These are phyloP conservation scores for Calliopsis andreniformis DNA, from an alignment of 1,140 invertebrate genomes.

Conservation along the genomic window DNA sequence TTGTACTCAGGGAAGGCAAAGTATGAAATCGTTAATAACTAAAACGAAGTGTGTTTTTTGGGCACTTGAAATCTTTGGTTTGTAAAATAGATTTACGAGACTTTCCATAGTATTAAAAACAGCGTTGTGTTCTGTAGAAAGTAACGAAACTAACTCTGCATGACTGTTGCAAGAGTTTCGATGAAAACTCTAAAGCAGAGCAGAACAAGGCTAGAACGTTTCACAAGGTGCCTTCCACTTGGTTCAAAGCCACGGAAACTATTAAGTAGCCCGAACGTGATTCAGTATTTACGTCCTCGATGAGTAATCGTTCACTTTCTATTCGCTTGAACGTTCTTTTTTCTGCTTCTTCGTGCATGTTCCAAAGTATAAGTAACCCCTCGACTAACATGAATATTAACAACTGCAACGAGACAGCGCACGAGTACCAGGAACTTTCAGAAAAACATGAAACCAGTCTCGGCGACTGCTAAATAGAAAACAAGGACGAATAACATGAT, in stretches of 20 bases:
- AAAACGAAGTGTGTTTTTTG: too few species aligned
- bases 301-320: conserved; percentile 66
- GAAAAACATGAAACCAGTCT: not conserved
- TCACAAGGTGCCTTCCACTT: not conserved
- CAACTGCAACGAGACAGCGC: not conserved
- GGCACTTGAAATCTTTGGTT: too few species aligned
- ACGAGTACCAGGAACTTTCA: not conserved
- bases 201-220: not conserved
- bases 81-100: too few species aligned
- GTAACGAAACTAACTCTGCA: too few species aligned
- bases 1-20: too few species aligned
- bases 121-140: too few species aligned
- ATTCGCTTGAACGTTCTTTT: conserved; percentile 49
- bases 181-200: not conserved
- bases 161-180: too few species aligned
- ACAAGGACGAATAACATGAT: not conserved
- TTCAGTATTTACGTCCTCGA: conserved; percentile 45
- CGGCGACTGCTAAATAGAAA: not conserved
- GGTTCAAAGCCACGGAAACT: not conserved
- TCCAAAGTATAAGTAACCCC: not conserved
- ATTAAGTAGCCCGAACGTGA: conserved; percentile 12
- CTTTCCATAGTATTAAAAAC: too few species aligned
- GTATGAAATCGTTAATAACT: too few species aligned
- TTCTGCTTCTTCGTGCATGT: not conserved
- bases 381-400: not conserved